Percentiles rank a stretch among this genome's conserved stretches.
Conservation (phyloP, 1,140 invertebrate genomes). For the Ganaspis sp. region DNA sequence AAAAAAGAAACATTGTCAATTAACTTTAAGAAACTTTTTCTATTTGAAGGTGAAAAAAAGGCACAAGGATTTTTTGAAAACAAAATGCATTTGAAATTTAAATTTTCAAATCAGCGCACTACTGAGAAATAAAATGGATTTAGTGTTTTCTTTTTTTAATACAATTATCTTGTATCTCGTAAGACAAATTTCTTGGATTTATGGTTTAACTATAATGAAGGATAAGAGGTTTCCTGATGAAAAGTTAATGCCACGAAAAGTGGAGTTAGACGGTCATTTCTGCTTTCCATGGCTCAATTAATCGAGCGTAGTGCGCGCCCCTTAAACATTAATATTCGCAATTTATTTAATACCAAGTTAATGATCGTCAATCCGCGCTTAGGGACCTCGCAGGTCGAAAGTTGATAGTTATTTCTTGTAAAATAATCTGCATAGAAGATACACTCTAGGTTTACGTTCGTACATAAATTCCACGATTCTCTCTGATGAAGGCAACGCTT, state of each 20-base stretch:
- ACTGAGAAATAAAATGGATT: no score
- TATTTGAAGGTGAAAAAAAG: no score
- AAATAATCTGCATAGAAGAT: background rate
- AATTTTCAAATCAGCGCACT: no score
- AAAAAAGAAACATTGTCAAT: no score
- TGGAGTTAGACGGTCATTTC: background rate
- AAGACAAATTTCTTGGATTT: background rate
- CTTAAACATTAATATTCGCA: slow-evolving; percentile 32
- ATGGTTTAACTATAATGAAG: no score
- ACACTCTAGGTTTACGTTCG: background rate
- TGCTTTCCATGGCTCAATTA: background rate
- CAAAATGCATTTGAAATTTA: no score
- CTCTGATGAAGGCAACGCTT: background rate
- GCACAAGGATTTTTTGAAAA: no score
- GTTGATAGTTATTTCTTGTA: slow-evolving; percentile 20
- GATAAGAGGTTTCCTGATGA: no score
- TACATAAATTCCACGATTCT: slow-evolving; percentile 3
- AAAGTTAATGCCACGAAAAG: background rate
- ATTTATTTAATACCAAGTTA: slow-evolving; percentile 16
- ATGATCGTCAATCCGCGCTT: slow-evolving; percentile 31
- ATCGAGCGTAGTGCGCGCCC: slow-evolving; percentile 22
- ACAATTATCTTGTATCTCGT: no score
- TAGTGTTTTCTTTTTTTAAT: no score
- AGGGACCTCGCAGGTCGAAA: slow-evolving; percentile 21
- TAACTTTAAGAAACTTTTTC: no score